phyloP scores from a whole-genome alignment of 1,140 invertebrate genomes.

The Drosophila sp. region DNA sequence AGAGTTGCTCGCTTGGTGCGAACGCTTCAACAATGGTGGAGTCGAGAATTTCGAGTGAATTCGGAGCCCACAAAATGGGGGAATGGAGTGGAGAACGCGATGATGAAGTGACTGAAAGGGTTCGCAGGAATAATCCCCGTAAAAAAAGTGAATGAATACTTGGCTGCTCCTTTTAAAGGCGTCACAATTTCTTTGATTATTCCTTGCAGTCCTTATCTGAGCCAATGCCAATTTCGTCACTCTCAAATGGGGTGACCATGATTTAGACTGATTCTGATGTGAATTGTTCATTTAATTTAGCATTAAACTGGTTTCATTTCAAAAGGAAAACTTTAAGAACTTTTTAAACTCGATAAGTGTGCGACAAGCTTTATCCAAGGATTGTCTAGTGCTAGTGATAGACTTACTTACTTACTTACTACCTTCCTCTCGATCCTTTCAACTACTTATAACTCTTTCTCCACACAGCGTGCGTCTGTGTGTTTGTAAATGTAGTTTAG shows the following conservation, averaged over 20 bases:
- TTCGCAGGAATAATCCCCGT: not conserved
- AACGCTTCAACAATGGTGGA: slow-evolving; percentile 76
- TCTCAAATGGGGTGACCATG: slow-evolving; percentile 17
- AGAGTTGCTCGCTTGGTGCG: slow-evolving; percentile 75
- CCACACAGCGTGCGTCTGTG: slow-evolving; percentile 19
- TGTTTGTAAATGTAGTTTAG: slow-evolving; percentile 48
- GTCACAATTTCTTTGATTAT: slow-evolving; percentile 5
- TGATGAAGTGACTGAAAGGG: slow-evolving; percentile 6
- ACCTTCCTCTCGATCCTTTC: slow-evolving; percentile 20
- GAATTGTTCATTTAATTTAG: slow-evolving; percentile 45
- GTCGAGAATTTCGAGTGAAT: slow-evolving; percentile 72
- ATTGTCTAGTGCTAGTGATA: slow-evolving; percentile 74
- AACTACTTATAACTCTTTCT: slow-evolving; percentile 27
- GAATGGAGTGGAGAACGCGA: not conserved
- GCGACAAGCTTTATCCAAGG: slow-evolving; percentile 19
- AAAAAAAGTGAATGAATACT: no score
- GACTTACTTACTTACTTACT: slow-evolving; percentile 54
- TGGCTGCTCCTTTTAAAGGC: no score
- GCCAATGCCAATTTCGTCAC: slow-evolving; percentile 37
- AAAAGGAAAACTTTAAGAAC: slow-evolving; percentile 21
- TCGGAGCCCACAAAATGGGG: not conserved
- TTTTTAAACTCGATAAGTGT: slow-evolving; percentile 22
- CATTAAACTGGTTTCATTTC: slow-evolving; percentile 60
- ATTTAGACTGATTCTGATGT: slow-evolving; percentile 63
- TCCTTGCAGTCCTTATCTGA: not conserved